Conservation (phyloP, 2,113 vertebrate species). For the Trochalopteron elliotii region DNA sequence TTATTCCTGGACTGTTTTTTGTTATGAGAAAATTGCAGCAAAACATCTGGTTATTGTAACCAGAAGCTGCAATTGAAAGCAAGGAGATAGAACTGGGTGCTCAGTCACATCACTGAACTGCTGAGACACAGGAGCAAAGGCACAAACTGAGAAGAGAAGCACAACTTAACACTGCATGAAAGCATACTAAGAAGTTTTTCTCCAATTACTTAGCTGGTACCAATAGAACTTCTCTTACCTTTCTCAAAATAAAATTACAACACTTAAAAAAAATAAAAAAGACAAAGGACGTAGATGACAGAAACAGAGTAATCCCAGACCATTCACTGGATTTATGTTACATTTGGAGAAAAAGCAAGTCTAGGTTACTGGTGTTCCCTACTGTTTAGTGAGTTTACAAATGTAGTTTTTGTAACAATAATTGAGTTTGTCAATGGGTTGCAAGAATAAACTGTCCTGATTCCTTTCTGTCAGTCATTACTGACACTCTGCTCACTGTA, state of each 20-base stretch:
- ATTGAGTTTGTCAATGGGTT: background rate
- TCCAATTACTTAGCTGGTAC: background rate
- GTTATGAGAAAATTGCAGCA: constrained; percentile 15
- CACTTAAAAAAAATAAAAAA: background rate
- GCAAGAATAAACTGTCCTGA: background rate
- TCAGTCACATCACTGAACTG: background rate
- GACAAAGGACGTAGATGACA: background rate
- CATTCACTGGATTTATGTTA: background rate
- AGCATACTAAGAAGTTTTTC: background rate
- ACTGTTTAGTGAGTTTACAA: background rate
- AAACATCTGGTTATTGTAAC: constrained; percentile 47
- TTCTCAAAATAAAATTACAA: background rate
- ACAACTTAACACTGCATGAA: background rate
- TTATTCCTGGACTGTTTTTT: background rate
- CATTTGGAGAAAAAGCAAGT: background rate
- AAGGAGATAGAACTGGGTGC: background rate
- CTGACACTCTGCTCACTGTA: background rate
- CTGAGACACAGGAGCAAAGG: background rate
- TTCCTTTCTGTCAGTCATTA: background rate
- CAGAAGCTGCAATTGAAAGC: constrained; percentile 45
- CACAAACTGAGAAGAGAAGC: background rate
- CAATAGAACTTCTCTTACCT: background rate
- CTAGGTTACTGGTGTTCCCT: background rate
- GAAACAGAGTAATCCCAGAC: background rate
- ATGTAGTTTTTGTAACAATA: background rate